phyloP scores from a whole-genome alignment of 2,797 vertebrate species.

The Enteromius radiatus region DNA sequence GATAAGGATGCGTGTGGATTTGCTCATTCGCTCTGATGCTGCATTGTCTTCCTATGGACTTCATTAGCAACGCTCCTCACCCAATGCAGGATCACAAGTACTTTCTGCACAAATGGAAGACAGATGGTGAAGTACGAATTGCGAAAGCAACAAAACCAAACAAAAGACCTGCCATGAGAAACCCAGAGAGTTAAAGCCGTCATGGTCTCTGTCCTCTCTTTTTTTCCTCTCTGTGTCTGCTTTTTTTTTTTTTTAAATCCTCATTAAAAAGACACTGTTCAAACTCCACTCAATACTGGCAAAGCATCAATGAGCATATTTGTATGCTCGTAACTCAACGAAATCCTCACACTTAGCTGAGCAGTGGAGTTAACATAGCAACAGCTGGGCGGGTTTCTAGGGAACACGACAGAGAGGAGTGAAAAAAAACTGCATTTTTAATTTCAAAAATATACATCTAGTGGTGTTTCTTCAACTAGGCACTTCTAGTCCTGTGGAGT shows the following conservation, averaged over 20 bases:
- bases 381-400: slow-evolving; percentile 32
- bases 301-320: slow-evolving; percentile 45
- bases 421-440: not conserved
- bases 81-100: slow-evolving; percentile 24
- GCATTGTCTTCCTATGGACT: not conserved
- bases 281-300: slow-evolving; percentile 43
- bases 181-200: slow-evolving; percentile 34
- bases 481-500: not conserved
- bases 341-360: slow-evolving; percentile 33
- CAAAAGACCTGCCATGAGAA: slow-evolving; percentile 32
- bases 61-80: slow-evolving; percentile 8
- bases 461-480: not conserved
- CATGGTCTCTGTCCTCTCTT: slow-evolving; percentile 26
- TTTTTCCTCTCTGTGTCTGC: slow-evolving; percentile 7
- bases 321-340: slow-evolving; percentile 24
- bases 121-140: slow-evolving; percentile 46
- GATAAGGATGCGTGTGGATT: slow-evolving; percentile 7
- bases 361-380: slow-evolving; percentile 26
- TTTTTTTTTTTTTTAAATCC: slow-evolving; percentile 12
- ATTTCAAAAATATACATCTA: slow-evolving; percentile 5
- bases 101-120: slow-evolving; percentile 37
- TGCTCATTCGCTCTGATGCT: not conserved
- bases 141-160: slow-evolving; percentile 45
- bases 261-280: slow-evolving; percentile 45
- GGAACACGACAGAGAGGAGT: not conserved